Evolutionary conservation across 1,140 invertebrate genomes (phyloP), one percentile per base, ranked within the genome.

Genomic region (Oedothorax gibbosus): DNA sequence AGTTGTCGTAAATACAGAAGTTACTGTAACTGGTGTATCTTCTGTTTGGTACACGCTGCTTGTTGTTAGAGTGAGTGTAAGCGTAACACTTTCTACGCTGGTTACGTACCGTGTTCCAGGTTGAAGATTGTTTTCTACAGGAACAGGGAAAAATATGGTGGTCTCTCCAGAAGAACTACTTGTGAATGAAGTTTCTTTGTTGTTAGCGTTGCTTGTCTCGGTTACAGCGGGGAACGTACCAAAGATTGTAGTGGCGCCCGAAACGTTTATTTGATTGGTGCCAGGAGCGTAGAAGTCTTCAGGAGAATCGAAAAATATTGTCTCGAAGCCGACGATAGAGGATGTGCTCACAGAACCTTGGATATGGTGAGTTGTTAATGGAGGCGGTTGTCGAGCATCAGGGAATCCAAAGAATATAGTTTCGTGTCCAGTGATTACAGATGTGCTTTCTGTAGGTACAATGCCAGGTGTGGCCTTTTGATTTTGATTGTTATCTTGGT

Each of bases 31-130:
- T 18, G 88, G 88, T n/a, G 69, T 75, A 21, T 87, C 88, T 21
- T 87, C 75, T 11, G 88, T 88, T 35, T 88, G 88, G 53, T 87
- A 88, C 9, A 88, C 87, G 76, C 86, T 88, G 35, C 87, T 88
- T 0, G 87, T 88, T 12, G 88, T 88, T 64, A 88, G 66, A 7
- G 85, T 86, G 0, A 88, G 15, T 6, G 86, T 88, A 60, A 86
- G 51, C 14, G 88, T 88, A 10, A 82, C 85, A n/a, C 72, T 72
- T 77, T 88, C 88, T 49, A 88, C 87, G 21, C 86, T 87, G 0
- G 88, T 88, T 4, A 88, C 84, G 62, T 87, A 88, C 18, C 73
- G 35, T 14, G 88, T 88, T 0, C 65, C 73, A 10, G 72, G 73
- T 6, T 79, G 72, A 0, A 54, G 11, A 50, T 51, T 50, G 20